Conservation (phyloP, 2,113 vertebrate genomes). For the Platysternon megacephalum region DNA sequence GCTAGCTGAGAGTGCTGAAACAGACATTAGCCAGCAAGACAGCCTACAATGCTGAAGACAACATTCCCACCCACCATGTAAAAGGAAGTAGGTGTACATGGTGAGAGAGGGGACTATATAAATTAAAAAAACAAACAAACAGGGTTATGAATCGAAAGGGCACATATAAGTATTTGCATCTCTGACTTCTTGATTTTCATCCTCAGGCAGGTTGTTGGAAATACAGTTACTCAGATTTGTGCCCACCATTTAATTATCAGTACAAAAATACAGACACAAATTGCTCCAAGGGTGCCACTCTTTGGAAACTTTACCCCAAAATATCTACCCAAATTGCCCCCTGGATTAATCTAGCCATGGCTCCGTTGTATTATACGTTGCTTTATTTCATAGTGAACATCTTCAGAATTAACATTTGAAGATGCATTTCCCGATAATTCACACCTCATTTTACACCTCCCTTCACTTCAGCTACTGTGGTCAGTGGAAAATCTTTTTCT, state of each 20-base stretch:
- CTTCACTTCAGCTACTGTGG: slow-evolving; percentile 66
- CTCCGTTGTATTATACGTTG: slow-evolving; percentile 29
- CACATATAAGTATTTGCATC: not conserved
- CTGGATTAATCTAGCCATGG: not conserved
- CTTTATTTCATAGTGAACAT: slow-evolving; percentile 58
- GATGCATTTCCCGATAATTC: slow-evolving; percentile 67
- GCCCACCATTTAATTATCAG: slow-evolving; percentile 30
- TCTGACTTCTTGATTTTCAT: not conserved
- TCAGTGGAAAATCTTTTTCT: slow-evolving; percentile 73
- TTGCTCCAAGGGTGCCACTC: not conserved
- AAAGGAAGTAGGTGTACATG: not conserved
- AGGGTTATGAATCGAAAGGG: not conserved
- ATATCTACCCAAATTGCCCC: not conserved
- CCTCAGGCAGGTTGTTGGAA: not conserved
- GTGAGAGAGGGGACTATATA: not conserved
- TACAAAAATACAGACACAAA: not conserved
- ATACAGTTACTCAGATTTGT: slow-evolving; percentile 20
- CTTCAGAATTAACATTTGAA: slow-evolving; percentile 66
- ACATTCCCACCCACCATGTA: not conserved
- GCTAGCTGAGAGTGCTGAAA: not conserved
- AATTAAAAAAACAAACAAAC: not conserved
- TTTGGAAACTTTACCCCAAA: slow-evolving; percentile 1
- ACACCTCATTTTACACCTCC: slow-evolving; percentile 72
- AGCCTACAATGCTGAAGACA: not conserved
- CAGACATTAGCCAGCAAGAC: not conserved